Evolutionary conservation across 2,888 invertebrate species (phyloP).

Genomic region (Agonopterix subpropinquella): DNA sequence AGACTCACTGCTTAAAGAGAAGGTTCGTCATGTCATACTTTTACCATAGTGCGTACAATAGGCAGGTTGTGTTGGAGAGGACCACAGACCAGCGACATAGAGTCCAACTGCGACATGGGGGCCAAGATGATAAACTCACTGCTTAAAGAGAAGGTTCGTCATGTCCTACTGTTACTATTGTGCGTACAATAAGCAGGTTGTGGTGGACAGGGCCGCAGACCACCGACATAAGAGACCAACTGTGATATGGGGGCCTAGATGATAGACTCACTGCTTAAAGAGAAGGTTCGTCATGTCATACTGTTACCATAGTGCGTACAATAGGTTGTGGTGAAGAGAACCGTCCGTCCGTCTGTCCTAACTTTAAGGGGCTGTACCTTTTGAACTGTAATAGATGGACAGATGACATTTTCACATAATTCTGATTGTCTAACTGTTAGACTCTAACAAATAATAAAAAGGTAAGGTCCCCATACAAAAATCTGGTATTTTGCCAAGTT

Average conservation of each 20-base stretch:
- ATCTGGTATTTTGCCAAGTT: too few species aligned
- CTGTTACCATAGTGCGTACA: too few species aligned
- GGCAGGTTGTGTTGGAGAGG: constrained; percentile 94
- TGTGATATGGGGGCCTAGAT: constrained; percentile 99
- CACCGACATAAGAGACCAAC: too few species aligned
- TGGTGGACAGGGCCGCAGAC: constrained; percentile 95
- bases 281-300: constrained; percentile 79
- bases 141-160: constrained; percentile 91
- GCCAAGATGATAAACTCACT: constrained; percentile 98
- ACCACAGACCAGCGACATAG: constrained; percentile 99
- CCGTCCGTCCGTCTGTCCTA: too few species aligned
- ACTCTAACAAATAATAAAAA: too few species aligned
- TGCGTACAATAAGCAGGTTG: constrained; percentile 78
- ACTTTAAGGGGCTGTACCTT: too few species aligned
- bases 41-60: too few species aligned
- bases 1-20: constrained; percentile 96
- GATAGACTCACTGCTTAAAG: constrained; percentile 96
- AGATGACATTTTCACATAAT: too few species aligned
- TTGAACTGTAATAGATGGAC: too few species aligned
- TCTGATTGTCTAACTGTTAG: too few species aligned
- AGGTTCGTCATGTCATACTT: constrained; percentile 66
- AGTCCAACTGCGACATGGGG: constrained; percentile 98
- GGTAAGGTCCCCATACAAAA: too few species aligned
- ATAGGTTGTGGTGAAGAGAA: constrained; percentile 94
- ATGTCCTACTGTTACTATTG: too few species aligned